Base-by-base conservation (phyloP, 2,113 vertebrate species). In the Petrocephalus zakoni region DNA sequence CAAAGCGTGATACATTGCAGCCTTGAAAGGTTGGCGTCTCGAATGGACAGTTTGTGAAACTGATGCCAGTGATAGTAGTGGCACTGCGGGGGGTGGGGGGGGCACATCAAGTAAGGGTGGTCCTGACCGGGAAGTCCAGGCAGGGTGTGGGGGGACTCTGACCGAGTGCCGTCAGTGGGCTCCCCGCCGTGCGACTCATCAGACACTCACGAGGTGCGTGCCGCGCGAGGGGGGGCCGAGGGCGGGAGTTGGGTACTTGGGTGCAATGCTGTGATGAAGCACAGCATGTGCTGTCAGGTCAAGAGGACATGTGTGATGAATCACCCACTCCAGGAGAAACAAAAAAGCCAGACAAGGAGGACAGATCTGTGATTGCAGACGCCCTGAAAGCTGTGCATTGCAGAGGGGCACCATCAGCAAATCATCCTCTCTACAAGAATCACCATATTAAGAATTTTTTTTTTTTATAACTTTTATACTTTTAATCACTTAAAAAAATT, bases 241-340 rank as follows among this genome's bases (percentile, higher is more conserved):
- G 52, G 34, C 19, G 37, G 55, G 51, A 2, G 29, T 25, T 22
- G 47, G 49, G 51, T 25, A 17, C 2, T 53, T 56, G 84, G 84
- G 52, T 9, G 52, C 25, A 52, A 25, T 4, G 47, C 19, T 9
- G 84, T 34, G 52, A 34, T 83, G 37, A 83, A 83, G 46, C 85
- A 37, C 85, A 86, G 85, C 85, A 3, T 56, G 85, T 37, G 53
- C 52, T 21, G 85, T 21, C 53, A 55, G 51, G 85, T 86, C 85
- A 56, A 42, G 29, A 55, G 85, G 85, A 53, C 85, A 58, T n/a
- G 37, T 46, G 52, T 29, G 51, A 55, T 86, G 84, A 86, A 86
- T 86, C 84, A 86, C 13, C 84, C 29, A 13, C 29, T 86, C 52
- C 52, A 21, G 51, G 37, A 21, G 42, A 46, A 34, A 72, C n/a